Base-by-base conservation (phyloP, 2,113 vertebrate genomes). In the Scopus umbretta region DNA sequence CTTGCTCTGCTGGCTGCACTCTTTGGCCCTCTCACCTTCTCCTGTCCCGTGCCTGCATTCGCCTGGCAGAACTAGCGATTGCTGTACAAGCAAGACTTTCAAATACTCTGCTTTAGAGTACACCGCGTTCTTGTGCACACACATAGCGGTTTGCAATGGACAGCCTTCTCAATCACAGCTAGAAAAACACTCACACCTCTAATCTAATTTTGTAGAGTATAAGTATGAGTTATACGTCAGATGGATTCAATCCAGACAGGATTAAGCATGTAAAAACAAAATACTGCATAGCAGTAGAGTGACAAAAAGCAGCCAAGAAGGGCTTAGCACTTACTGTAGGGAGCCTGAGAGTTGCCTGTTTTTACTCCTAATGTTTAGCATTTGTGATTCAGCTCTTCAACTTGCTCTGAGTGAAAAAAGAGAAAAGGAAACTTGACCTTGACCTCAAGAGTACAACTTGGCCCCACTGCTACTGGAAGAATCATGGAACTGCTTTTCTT, bases 91-190 rank as follows among this genome's bases (percentile, higher is more conserved):
- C 67, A 34, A 32, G 55, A 16, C 49, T 78, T 70, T 30, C 34
- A n/a, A 7, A 42, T 66, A 12, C 15, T 68, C 18, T 61, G 52
- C 86, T 40, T 56, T 40, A 11, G 20, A 62, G 19, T 11, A 26
- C 13, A 5, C 13, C 1, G 1, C 1, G n/a, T n/a, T n/a, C n/a
- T n/a, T n/a, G n/a, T n/a, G 0, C 43, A 26, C 56, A 32, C 22
- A 12, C 14, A 7, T 7, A 52, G 50, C 30, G n/a, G 29, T 79
- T 84, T 49, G 66, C 2, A 4, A 3, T 34, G 73, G 29, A 40
- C 63, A 68, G 26, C 16, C 34, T 36, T 59, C 52, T 52, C 66
- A 36, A 2, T 49, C 63, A 22, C 30, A 49, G 16, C 76, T 36
- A 50, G n/a, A 55, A 70, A 76, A 84, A 42, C 17, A 53, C 38